Evolutionary conservation across 2,888 invertebrate genomes (phyloP).

Genomic region (Pycnomerus fuliginosus): DNA sequence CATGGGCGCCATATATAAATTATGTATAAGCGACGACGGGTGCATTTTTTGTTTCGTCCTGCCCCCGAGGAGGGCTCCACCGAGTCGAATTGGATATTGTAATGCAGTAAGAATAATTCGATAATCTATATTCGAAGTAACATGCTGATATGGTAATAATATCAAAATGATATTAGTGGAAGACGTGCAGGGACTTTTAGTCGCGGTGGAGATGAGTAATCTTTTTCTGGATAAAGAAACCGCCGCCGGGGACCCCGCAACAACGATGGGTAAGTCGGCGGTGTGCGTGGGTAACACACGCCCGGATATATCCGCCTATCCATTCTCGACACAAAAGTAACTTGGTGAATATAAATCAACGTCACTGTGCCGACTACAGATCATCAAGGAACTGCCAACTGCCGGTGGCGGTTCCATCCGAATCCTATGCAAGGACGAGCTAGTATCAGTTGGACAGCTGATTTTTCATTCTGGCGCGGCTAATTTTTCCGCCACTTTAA

Average conservation of each 20-base stretch:
- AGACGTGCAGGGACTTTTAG: conserved; percentile 40
- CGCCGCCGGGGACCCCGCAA: conserved; percentile 31
- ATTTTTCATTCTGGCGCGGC: neutral
- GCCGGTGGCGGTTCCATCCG: conserved; percentile 26
- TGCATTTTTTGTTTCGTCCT: too few relatives aligned
- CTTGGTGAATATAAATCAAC: conserved; percentile 47
- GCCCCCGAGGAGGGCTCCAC: too few relatives aligned
- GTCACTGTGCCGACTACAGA: conserved; percentile 38
- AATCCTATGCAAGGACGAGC: conserved; percentile 8
- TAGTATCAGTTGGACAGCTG: neutral
- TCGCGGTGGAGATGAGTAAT: conserved; percentile 35
- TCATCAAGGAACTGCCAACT: conserved; percentile 34
- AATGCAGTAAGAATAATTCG: conserved; percentile 42
- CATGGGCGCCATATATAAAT: too few relatives aligned
- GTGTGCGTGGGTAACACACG: conserved; percentile 34
- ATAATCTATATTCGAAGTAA: conserved; percentile 48
- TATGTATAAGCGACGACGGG: too few relatives aligned
- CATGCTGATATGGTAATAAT: conserved; percentile 51
- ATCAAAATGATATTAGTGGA: conserved; percentile 48
- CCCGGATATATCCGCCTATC: conserved; percentile 35
- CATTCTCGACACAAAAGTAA: conserved; percentile 33
- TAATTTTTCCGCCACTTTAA: too few relatives aligned
- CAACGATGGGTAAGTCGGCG: conserved; percentile 16
- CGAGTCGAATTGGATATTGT: conserved; percentile 37
- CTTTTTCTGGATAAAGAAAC: conserved; percentile 36